phyloP scores from a whole-genome alignment of 1,140 invertebrate genomes.

The Oppia nitens region DNA sequence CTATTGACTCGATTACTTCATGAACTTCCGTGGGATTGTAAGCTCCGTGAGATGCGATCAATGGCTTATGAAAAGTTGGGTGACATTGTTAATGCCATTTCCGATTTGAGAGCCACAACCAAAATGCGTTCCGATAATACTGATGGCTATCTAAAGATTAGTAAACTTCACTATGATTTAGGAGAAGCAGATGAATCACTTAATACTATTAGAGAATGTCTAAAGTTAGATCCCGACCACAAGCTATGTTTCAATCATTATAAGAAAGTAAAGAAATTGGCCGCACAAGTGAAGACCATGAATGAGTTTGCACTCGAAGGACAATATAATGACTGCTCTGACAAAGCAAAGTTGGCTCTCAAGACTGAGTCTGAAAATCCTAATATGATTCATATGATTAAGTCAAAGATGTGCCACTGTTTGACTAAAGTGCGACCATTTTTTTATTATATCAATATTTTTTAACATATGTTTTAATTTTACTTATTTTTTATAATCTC shows the following conservation, averaged over 20 bases:
- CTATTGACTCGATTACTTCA: slow-evolving; percentile 44
- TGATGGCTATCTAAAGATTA: slow-evolving; percentile 63
- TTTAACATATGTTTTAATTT: slow-evolving; percentile 2
- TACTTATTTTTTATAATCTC: too few species aligned
- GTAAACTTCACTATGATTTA: slow-evolving; percentile 65
- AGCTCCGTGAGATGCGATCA: slow-evolving; percentile 63
- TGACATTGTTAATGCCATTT: slow-evolving; percentile 69
- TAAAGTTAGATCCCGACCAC: slow-evolving; percentile 95
- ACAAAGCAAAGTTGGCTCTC: slow-evolving; percentile 43
- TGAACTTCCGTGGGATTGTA: slow-evolving; percentile 67
- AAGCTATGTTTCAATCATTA: slow-evolving; percentile 91
- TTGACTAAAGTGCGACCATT: slow-evolving; percentile 27
- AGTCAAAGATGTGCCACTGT: slow-evolving; percentile 34
- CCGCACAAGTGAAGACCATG: slow-evolving; percentile 59
- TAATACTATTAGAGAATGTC: slow-evolving; percentile 85
- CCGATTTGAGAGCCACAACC: slow-evolving; percentile 73
- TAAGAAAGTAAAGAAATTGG: slow-evolving; percentile 91
- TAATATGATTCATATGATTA: slow-evolving; percentile 53
- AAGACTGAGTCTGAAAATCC: slow-evolving; percentile 48
- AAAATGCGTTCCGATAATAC: slow-evolving; percentile 82
- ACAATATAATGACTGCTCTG: slow-evolving; percentile 56
- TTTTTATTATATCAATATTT: slow-evolving; percentile 37
- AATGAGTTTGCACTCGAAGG: slow-evolving; percentile 47
- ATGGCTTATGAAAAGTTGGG: slow-evolving; percentile 61
- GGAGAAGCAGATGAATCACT: slow-evolving; percentile 81